These are phyloP conservation scores for Sebastes kiyomatsui DNA, from an alignment of 2,797 vertebrate genomes.

Conservation along the genomic window DNA sequence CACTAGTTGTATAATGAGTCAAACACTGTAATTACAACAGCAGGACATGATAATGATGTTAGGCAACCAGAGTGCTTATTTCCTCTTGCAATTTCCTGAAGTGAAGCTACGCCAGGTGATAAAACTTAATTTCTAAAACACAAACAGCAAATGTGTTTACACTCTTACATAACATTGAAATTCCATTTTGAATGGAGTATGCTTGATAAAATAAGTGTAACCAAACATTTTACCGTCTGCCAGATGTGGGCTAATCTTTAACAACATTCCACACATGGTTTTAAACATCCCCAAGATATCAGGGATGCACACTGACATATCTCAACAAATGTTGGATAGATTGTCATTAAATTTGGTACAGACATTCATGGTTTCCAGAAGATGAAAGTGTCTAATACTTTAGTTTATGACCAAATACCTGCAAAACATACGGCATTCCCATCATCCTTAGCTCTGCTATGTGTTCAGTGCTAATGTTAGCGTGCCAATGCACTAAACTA, in stretches of 20 bases:
- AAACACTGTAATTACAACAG: slow-evolving; percentile 25
- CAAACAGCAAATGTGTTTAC: background rate
- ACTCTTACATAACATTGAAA: background rate
- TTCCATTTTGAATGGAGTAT: background rate
- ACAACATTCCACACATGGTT: background rate
- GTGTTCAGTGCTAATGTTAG: background rate
- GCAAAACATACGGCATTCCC: background rate
- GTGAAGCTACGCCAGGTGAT: background rate
- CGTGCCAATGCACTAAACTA: background rate
- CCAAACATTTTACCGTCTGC: background rate
- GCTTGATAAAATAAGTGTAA: background rate
- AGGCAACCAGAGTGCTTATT: slow-evolving; percentile 13
- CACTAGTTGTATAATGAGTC: slow-evolving; percentile 12
- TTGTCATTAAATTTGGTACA: background rate
- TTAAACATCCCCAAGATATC: background rate
- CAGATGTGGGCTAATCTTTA: background rate
- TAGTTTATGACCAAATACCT: background rate
- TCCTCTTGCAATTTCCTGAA: background rate
- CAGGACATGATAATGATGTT: background rate
- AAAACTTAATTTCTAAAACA: background rate
- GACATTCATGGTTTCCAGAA: background rate
- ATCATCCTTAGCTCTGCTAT: background rate
- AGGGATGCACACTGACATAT: background rate
- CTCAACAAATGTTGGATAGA: background rate
- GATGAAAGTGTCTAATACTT: background rate